These are phyloP conservation scores for Pangasianodon hypophthalmus DNA, from an alignment of 2,113 vertebrate genomes.

Conservation along the genomic window DNA sequence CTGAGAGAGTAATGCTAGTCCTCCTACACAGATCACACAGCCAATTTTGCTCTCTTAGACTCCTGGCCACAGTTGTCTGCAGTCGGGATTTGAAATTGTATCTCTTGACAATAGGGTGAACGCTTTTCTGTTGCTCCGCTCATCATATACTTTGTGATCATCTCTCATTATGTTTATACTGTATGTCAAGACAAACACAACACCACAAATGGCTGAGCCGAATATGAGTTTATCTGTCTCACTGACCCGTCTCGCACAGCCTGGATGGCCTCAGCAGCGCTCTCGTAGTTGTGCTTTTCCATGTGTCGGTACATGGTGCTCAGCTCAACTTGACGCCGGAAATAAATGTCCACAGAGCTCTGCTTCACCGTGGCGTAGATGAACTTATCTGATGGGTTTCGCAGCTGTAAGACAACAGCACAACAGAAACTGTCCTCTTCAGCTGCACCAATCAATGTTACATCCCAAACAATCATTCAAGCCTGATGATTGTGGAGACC, in stretches of 20 bases:
- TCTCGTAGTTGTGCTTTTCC: slow-evolving; percentile 99
- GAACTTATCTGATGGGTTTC: slow-evolving; percentile 97
- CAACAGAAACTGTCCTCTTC: not conserved
- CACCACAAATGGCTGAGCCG: not conserved
- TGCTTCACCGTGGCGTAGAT: slow-evolving; percentile 99
- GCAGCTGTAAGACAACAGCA: slow-evolving; percentile 74
- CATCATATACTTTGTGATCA: not conserved
- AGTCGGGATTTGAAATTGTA: not conserved
- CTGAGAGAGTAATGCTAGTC: not conserved
- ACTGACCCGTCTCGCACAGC: slow-evolving; percentile 94
- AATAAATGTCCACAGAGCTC: slow-evolving; percentile 99
- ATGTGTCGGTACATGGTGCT: slow-evolving; percentile 99
- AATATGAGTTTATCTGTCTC: not conserved
- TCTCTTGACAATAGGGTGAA: not conserved
- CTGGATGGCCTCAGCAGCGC: slow-evolving; percentile 95
- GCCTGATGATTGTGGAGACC: not conserved
- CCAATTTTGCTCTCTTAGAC: not conserved
- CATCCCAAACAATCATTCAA: not conserved
- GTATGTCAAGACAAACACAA: not conserved
- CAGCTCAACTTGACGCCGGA: slow-evolving; percentile 95
- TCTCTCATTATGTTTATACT: not conserved
- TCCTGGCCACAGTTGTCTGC: not conserved
- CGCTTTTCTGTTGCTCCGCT: not conserved
- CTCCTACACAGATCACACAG: not conserved
- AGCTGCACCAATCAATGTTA: not conserved